phyloP scores from a whole-genome alignment of 2,797 vertebrate species.

The Aselliscus stoliczkanus region DNA sequence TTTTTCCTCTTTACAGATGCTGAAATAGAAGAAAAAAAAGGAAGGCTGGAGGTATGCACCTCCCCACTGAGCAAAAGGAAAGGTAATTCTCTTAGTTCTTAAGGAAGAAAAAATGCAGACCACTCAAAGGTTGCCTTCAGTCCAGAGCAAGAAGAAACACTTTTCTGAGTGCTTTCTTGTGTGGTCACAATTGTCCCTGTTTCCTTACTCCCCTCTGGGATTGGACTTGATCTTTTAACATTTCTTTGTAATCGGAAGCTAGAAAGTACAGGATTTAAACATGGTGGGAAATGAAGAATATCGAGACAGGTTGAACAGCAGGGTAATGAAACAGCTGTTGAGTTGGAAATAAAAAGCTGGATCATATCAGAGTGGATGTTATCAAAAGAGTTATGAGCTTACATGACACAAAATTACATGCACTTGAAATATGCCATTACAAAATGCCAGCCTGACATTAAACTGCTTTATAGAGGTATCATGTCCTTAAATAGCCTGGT shows the following conservation, averaged over 20 bases:
- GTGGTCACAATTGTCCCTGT: background rate
- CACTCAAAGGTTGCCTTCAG: background rate
- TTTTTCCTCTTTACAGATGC: background rate
- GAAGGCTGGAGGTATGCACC: background rate
- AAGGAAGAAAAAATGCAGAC: background rate
- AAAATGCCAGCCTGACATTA: constrained; percentile 69
- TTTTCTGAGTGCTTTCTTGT: background rate
- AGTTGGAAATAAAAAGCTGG: constrained; percentile 31
- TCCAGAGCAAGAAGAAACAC: background rate
- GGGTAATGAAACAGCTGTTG: constrained; percentile 38
- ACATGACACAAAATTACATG: constrained; percentile 55
- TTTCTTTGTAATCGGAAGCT: constrained; percentile 21
- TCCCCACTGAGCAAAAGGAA: constrained; percentile 8
- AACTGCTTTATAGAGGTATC: constrained; percentile 20
- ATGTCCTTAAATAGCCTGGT: constrained; percentile 32
- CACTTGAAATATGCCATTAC: constrained; percentile 57
- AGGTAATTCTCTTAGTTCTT: background rate
- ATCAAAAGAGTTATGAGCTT: constrained; percentile 53
- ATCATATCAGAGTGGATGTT: constrained; percentile 24
- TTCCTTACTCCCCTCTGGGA: background rate
- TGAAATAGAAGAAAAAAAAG: background rate
- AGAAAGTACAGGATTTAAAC: constrained; percentile 21
- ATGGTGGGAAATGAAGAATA: background rate
- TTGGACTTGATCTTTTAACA: constrained; percentile 25
- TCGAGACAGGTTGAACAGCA: constrained; percentile 3